These are phyloP conservation scores for Petromus typicus DNA, from an alignment of 2,113 vertebrate species.

Conservation along the genomic window DNA sequence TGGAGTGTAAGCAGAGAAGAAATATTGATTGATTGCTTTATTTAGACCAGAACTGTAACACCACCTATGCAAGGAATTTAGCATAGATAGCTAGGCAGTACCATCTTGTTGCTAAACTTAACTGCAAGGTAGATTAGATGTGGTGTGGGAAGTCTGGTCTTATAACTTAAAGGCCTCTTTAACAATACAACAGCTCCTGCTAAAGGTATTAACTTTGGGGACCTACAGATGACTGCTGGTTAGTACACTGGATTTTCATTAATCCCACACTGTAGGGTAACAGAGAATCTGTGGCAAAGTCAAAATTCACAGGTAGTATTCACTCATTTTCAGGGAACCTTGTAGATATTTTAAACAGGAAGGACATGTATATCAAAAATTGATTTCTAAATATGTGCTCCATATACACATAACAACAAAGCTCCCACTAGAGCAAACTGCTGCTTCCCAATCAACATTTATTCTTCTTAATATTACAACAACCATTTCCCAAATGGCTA, in stretches of 20 bases:
- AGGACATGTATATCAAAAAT: not conserved
- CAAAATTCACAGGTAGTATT: not conserved
- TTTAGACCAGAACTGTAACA: slow-evolving; percentile 84
- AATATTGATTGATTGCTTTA: slow-evolving; percentile 89
- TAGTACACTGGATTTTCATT: slow-evolving; percentile 30
- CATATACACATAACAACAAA: not conserved
- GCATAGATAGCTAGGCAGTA: slow-evolving; percentile 69
- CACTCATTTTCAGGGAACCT: not conserved
- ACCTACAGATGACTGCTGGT: slow-evolving; percentile 12
- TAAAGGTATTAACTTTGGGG: slow-evolving; percentile 32
- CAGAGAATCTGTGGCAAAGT: slow-evolving; percentile 15
- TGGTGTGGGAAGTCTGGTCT: not conserved
- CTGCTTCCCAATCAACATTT: not conserved
- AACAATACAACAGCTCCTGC: slow-evolving; percentile 47
- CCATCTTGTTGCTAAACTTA: slow-evolving; percentile 76
- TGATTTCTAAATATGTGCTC: not conserved
- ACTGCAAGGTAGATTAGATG: slow-evolving; percentile 70
- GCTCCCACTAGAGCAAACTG: not conserved
- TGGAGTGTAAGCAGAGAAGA: slow-evolving; percentile 84
- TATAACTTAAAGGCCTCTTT: slow-evolving; percentile 61
- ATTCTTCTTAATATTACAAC: not conserved
- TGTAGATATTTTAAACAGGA: not conserved
- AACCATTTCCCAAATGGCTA: not conserved
- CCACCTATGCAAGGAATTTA: slow-evolving; percentile 80
- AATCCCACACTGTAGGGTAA: not conserved